Conservation (phyloP, 2,888 invertebrate genomes). For the Drosophila yooni region DNA sequence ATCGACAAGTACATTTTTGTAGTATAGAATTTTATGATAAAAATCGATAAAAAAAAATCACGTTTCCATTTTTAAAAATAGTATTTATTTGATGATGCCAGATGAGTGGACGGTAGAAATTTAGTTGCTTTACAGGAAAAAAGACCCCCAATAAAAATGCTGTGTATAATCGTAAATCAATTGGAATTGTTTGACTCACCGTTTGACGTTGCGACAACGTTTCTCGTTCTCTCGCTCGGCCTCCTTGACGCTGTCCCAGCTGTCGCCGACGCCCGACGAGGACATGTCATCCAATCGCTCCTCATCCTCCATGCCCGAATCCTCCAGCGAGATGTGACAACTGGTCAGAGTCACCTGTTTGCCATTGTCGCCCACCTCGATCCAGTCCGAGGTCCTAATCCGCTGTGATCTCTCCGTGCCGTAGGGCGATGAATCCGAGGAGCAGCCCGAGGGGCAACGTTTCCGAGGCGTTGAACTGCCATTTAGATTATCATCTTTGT, state of each 20-base stretch:
- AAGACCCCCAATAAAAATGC: not conserved
- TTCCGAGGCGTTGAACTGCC: constrained; percentile 74
- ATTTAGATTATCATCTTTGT: constrained; percentile 38
- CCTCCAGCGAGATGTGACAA: constrained; percentile 87
- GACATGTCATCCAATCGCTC: constrained; percentile 85
- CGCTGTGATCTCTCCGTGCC: constrained; percentile 84
- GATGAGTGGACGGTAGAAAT: not conserved
- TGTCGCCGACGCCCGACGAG: constrained; percentile 85
- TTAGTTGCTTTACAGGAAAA: not conserved
- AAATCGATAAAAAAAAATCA: not conserved
- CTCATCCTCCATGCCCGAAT: constrained; percentile 85
- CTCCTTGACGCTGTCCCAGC: constrained; percentile 85
- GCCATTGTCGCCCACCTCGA: constrained; percentile 86
- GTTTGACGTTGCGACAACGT: constrained; percentile 79
- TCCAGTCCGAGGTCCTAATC: constrained; percentile 86
- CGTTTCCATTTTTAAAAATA: not conserved
- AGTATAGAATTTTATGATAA: not conserved
- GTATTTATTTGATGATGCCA: not conserved
- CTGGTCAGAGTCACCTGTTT: constrained; percentile 86
- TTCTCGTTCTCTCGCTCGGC: constrained; percentile 79
- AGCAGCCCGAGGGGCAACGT: constrained; percentile 84
- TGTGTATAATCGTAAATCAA: not conserved
- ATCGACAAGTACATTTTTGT: not conserved
- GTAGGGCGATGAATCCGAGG: constrained; percentile 84
- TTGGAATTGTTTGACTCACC: constrained; percentile 66